These are phyloP conservation scores for Drosophila suboccidentalis DNA, from an alignment of 2,888 invertebrate genomes.

Conservation along the genomic window DNA sequence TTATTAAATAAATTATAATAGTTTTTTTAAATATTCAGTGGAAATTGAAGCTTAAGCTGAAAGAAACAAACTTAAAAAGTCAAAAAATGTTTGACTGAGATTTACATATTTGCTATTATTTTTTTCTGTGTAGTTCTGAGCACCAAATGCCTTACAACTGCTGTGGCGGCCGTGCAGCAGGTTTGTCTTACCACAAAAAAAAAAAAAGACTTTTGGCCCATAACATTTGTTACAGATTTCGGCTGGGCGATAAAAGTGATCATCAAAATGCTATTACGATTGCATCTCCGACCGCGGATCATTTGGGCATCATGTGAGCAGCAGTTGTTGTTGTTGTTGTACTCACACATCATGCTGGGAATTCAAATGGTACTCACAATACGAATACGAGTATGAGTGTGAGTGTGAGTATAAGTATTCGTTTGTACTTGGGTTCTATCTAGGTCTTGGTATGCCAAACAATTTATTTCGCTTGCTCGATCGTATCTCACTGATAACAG, in stretches of 20 bases:
- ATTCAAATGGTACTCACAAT: conserved; percentile 57
- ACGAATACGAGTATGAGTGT: neutral
- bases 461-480: conserved; percentile 39
- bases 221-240: conserved; percentile 78
- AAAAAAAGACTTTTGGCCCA: conserved; percentile 30
- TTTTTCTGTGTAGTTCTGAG: conserved; percentile 2
- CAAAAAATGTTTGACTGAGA: too few relatives aligned
- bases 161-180: conserved; percentile 56
- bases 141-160: conserved; percentile 2
- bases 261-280: conserved; percentile 74
- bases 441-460: conserved; percentile 54
- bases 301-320: conserved; percentile 26
- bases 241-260: conserved; percentile 69
- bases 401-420: neutral
- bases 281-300: conserved; percentile 45
- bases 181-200: conserved; percentile 39
- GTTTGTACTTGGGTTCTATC: conserved; percentile 10
- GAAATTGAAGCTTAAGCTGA: too few relatives aligned
- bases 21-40: too few relatives aligned
- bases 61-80: too few relatives aligned
- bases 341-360: conserved; percentile 50
- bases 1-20: too few relatives aligned
- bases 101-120: too few relatives aligned
- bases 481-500: conserved; percentile 22
- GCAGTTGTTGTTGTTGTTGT: conserved; percentile 30